Conservation (phyloP, 2,797 vertebrate genomes). For the Cyprinella venusta region DNA sequence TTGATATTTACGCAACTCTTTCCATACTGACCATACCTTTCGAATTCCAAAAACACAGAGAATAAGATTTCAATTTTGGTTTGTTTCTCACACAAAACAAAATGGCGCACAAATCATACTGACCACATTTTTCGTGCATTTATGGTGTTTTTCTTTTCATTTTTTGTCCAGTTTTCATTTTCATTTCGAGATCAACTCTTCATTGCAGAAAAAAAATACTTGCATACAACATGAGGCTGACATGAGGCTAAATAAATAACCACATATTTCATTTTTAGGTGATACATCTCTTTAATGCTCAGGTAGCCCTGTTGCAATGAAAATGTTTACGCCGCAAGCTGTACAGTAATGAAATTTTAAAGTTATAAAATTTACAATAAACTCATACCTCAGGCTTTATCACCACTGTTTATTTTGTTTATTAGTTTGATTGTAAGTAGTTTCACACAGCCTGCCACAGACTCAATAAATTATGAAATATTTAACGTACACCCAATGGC, state of each 20-base stretch:
- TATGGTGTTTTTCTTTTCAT: background rate
- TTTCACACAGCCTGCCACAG: background rate
- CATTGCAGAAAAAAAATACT: background rate
- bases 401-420: background rate
- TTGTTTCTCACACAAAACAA: background rate
- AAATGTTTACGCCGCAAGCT: background rate
- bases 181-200: too few relatives aligned
- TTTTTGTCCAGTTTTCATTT: background rate
- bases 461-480: slow-evolving; percentile 7
- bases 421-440: slow-evolving; percentile 22
- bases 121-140: background rate
- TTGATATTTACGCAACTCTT: background rate
- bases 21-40: background rate
- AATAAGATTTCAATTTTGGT: background rate
- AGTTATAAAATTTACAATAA: background rate
- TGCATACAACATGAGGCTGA: background rate
- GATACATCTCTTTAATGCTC: background rate
- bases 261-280: background rate
- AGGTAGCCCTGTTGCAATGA: background rate
- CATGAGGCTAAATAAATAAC: background rate
- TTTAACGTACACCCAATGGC: background rate
- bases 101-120: background rate
- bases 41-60: background rate
- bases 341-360: slow-evolving; percentile 16
- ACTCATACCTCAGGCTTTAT: background rate